These are phyloP conservation scores for Bostrychus sinensis DNA, from an alignment of 2,113 vertebrate species.

Conservation along the genomic window DNA sequence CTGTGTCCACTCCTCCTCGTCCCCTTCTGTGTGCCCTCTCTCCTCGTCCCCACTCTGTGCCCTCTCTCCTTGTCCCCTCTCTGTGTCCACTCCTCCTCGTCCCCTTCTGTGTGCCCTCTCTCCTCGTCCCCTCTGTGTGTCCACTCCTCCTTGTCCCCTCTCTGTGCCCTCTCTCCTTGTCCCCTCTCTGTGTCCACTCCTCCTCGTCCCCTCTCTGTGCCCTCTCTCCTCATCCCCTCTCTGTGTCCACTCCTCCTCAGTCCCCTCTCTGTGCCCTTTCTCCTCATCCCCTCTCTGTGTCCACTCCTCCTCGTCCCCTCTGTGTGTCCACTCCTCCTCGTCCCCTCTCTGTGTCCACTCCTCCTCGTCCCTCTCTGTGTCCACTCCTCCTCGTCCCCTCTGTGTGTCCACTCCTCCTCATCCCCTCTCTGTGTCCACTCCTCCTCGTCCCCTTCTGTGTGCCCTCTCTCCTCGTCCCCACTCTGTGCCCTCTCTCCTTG, in stretches of 20 bases:
- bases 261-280: conserved; percentile 37
- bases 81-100: conserved; percentile 33
- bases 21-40: too few species aligned
- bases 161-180: too few species aligned
- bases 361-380: conserved; percentile 28
- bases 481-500: too few species aligned
- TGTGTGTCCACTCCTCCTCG: conserved; percentile 33
- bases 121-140: too few species aligned
- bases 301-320: background rate
- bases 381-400: background rate
- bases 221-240: background rate
- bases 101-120: conserved; percentile 10
- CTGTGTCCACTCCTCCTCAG: conserved; percentile 32
- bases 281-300: conserved; percentile 26
- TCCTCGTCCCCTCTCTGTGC: conserved; percentile 25
- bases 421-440: conserved; percentile 37
- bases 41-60: too few species aligned
- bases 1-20: background rate
- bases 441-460: conserved; percentile 26
- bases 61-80: conserved; percentile 39
- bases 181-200: conserved; percentile 37
- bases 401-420: conserved; percentile 33
- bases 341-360: conserved; percentile 37
- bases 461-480: background rate
- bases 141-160: conserved; percentile 16